Evolutionary conservation across 2,888 invertebrate species (phyloP), one percentile per base, ranked within the genome.

Genomic region (Andricus quercusramuli): DNA sequence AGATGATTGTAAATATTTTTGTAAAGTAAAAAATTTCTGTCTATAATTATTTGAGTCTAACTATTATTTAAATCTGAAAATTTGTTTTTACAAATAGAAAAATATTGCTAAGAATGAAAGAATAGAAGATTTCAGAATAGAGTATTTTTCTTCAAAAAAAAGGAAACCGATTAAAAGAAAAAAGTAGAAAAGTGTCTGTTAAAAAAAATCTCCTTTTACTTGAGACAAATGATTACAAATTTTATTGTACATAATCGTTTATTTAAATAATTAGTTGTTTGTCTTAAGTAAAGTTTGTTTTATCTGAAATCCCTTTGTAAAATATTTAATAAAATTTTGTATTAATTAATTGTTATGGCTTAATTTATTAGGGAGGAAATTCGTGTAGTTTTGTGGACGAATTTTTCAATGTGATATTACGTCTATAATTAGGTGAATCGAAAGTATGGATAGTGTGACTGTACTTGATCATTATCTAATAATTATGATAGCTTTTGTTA

Each of bases 351-450:
- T 62, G 25, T 25, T 62, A 25, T 15, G 62, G 1, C 17, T 25
- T 62, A 62, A 62, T 62, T 62, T 62, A 62, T 62, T 62, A 29
- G 62, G 5, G 6, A 11, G 13, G 62, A 29, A 62, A 62, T 62
- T 62, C 62, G 25, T 62, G 13, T 29, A 62, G 17, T 62, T 22
- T 3, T 25, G 17, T 62, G 6, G 22, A 17, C 62, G 62, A 62
- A 62, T 62, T 62, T 62, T 25, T 6, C 4, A 59, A 62, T 62
- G 62, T 62, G 62, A 62, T 62, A 62, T 62, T 62, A 62, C 62
- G 25, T 62, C 25, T 62, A 13, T 62, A 25, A 25, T 62, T 62
- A 15, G 29, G 15, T 62, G 13, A 62, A 62, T 62, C 62, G 15
- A 6, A 62, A 59, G 20, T 59, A 59, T 59, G 20, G 11, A n/a